Evolutionary conservation across 2,797 vertebrate species (phyloP), one percentile per base, ranked within the genome.

Genomic region (Picus viridis): DNA sequence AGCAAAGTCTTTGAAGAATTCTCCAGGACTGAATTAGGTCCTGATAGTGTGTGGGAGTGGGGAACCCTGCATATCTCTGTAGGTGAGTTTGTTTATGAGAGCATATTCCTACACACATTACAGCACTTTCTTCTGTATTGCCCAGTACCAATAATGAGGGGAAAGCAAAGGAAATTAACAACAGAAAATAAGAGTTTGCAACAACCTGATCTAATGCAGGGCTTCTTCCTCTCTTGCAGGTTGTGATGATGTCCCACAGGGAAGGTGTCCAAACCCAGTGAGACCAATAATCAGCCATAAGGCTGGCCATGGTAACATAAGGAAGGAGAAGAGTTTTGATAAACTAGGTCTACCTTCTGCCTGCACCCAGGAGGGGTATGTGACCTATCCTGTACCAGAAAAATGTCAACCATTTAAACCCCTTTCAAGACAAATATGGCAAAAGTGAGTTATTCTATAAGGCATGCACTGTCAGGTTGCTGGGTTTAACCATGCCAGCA

Each of bases 91-190:
- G 24, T n/a, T 64, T 53, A 56, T 30, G 34, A 45, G 16, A 4
- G 2, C 43, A 5, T 30, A 24, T 27, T 51, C 29, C 23, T 41
- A 0, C 45, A 19, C 16, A 11, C 61, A 11, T 15, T 69, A 12
- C 16, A 59, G 39, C 15, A 57, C 20, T 59, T 39, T 49, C 47
- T 78, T 41, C 41, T 53, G 3, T 19, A 19, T 53, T n/a, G 69
- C 47, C 7, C 41, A n/a, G 6, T 20, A 53, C 2, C 34, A 47
- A 30, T 10, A 24, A 9, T 0, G 1, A 43, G 4, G 22, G n/a
- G 71, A 72, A 58, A 79, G 6, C 56, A 73, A 83, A 22, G 23
- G 32, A 58, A 54, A 51, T 30, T 10, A 51, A 9, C 8, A 39
- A 76, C 32, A 36, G 10, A 56, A 64, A 30, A 63, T 8, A 67